Base-by-base conservation (phyloP, 2,888 invertebrate species). In the Trissolcus brochymenae region DNA sequence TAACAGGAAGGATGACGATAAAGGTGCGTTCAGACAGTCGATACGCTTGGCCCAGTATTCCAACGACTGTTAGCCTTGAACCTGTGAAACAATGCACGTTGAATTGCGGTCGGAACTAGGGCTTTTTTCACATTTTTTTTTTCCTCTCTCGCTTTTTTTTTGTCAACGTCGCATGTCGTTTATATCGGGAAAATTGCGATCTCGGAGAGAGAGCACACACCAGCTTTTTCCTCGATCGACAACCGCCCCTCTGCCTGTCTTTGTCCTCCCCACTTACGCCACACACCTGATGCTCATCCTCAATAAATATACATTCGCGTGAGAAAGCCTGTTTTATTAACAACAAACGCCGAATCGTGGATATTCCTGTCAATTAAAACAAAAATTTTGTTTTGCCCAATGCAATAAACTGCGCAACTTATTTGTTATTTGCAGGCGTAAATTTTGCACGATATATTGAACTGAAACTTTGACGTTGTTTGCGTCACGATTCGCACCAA, bases 41-140 rank as follows among this genome's bases (percentile, higher is more conserved):
- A 81, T 81, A 83, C 82, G 83, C 82, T 83, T 82, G 84, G 84
- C 84, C 83, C 82, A 84, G 81, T 82, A 82, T 84, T 84, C 82
- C 82, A 35, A 79, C 82, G 84, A 82, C 82, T 80, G 84, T 82
- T 86, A 87, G 86, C 87, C 87, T 87, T 87, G 87, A 87, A 88
- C 87, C 85, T 86, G 79, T 81, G 75, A 83, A 81, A 82, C 82
- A 82, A 83, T 83, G 84, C 82, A 81, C 82, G 82, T 80, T 77
- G 81, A 79, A 79, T 76, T 60, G 64, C 66, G 72, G 79, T 64
- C 71, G 70, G 65, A 67, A 73, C 67, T 62, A 71, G 67, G 77
- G 60, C 77, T 61, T 77, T 74, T 51, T 46, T 16, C 67, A 66
- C 68, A 64, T 40, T 50, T 60, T 70, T 78, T n/a, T 76, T 76